Evolutionary conservation across 2,888 invertebrate genomes (phyloP).

Genomic region (Spatulosminthurus flaviceps): DNA sequence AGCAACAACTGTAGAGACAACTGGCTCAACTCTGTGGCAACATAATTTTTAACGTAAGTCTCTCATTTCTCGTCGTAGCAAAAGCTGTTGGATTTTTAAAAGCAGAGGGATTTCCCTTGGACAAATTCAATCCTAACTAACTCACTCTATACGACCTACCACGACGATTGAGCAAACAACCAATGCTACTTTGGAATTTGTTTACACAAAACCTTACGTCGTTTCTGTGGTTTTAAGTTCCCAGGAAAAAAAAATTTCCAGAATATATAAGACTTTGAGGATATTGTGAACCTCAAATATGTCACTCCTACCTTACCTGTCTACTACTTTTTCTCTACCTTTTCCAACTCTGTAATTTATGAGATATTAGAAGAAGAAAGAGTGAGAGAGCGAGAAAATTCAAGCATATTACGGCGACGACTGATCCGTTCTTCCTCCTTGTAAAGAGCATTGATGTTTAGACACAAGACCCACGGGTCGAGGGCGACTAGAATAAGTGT

Average conservation of each 20-base stretch:
- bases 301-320: too few relatives aligned
- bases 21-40: too few relatives aligned
- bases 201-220: background rate
- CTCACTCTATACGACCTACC: constrained; percentile 1
- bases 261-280: too few relatives aligned
- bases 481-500: constrained; percentile 62
- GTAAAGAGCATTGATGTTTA: constrained; percentile 57
- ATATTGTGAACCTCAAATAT: background rate
- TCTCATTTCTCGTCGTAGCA: too few relatives aligned
- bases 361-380: too few relatives aligned
- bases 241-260: background rate
- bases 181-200: constrained; percentile 1
- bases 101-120: too few relatives aligned
- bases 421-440: constrained; percentile 19
- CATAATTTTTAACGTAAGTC: too few relatives aligned
- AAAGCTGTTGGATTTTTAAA: too few relatives aligned
- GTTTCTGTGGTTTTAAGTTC: background rate
- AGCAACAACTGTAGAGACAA: too few relatives aligned
- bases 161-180: constrained; percentile 5
- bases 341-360: too few relatives aligned
- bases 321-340: too few relatives aligned
- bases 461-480: constrained; percentile 58
- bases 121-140: too few relatives aligned
- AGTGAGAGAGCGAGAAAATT: background rate
- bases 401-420: constrained; percentile 4